Conservation (phyloP, 2,888 invertebrate genomes). For the Melieria omissa region DNA sequence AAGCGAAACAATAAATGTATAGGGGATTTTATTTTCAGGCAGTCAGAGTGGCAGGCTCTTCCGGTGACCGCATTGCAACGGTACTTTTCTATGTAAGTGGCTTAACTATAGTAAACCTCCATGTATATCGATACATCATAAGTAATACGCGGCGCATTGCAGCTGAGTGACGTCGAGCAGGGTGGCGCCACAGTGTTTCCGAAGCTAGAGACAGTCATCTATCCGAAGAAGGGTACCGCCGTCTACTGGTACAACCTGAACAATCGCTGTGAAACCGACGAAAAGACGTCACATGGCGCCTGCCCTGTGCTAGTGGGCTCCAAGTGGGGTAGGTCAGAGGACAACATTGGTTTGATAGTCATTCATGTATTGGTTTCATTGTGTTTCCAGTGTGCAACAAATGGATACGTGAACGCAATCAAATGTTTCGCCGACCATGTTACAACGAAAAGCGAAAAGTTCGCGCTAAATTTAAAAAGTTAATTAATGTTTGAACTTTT, state of each 20-base stretch:
- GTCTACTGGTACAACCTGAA: conserved; percentile 60
- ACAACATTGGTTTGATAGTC: background rate
- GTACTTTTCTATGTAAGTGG: conserved; percentile 92
- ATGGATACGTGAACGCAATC: conserved; percentile 87
- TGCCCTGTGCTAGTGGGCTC: conserved; percentile 62
- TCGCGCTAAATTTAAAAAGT: too few species aligned
- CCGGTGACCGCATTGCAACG: conserved; percentile 95
- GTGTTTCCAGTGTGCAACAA: conserved; percentile 85
- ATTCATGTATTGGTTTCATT: background rate
- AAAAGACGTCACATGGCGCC: conserved; percentile 55
- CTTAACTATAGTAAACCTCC: too few species aligned
- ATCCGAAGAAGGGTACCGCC: conserved; percentile 80
- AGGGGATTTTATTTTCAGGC: conserved; percentile 41
- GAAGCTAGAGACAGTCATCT: conserved; percentile 81
- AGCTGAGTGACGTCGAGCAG: conserved; percentile 96
- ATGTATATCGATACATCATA: too few species aligned
- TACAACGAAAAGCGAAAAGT: conserved; percentile 41
- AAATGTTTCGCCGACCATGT: conserved; percentile 77
- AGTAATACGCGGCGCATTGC: too few species aligned
- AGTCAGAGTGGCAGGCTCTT: conserved; percentile 34
- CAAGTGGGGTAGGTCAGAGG: conserved; percentile 59
- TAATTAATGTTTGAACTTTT: too few species aligned
- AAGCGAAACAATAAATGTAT: too few species aligned
- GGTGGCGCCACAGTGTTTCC: conserved; percentile 99
- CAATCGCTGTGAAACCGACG: conserved; percentile 49